Evolutionary conservation across 1,140 invertebrate species (phyloP), one percentile per base, ranked within the genome.

Genomic region (Pachypeltis micranthus): DNA sequence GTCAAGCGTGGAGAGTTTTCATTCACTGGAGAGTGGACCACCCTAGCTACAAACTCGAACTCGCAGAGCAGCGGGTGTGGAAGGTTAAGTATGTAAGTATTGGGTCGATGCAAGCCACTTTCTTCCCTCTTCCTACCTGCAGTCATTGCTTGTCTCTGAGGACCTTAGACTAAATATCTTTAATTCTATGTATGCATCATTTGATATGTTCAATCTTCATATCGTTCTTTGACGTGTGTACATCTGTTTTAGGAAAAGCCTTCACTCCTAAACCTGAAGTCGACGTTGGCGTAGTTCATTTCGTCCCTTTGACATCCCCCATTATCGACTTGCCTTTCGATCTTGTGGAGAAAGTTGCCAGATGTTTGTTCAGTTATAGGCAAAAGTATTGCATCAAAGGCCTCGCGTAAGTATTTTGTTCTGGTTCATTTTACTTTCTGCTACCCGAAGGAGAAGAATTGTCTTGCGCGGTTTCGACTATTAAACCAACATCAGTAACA

Each of bases 261-360:
- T 99, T 99, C 81, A 79, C 97, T 54, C 96, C 96, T 0, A 84
- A 88, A 71, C 95, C 96, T 0, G 82, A 98, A 60, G 95, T 99
- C 4, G 92, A 99, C 79, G 95, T 97, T 2, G 93, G 91, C 54
- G 87, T 98, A 10, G 93, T 99, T 0, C 85, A 86, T 55, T 81
- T 99, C 55, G 81, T 82, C 24, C 96, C 97, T 1, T 72, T 86
- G 1, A 82, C 82, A 67, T 73, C 80, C 56, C 95, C 96, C 1
- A 70, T 84, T 2, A 90, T 94, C 66, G 74, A 82, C 44, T 77
- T 91, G 27, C 84, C 90, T 0, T 98, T 97, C 75, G 74, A 84
- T 66, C 72, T 95, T 14, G 85, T 96, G 51, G 93, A 98, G 72
- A 98, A 96, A 79, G 84, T 99, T 23, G 77, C 86, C 0, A 77